These are phyloP conservation scores for Iselma pallidipennis DNA, from an alignment of 2,888 invertebrate species.

Conservation along the genomic window DNA sequence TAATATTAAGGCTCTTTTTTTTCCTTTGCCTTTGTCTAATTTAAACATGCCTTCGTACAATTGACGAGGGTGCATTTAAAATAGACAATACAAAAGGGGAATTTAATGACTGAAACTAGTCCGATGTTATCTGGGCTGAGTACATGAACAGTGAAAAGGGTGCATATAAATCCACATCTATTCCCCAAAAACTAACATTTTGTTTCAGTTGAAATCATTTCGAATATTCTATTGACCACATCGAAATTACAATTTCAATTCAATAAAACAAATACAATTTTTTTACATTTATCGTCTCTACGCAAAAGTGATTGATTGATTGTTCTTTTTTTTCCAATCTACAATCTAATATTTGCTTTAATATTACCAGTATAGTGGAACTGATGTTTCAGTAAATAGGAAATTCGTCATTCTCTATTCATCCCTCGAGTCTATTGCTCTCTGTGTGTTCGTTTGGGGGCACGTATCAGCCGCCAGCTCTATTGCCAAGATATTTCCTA, in stretches of 20 bases:
- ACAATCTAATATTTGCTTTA: background rate
- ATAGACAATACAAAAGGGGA: constrained; percentile 12
- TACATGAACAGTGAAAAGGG: constrained; percentile 1
- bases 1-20: background rate
- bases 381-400: too few relatives aligned
- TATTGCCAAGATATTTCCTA: background rate
- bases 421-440: background rate
- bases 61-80: constrained; percentile 22
- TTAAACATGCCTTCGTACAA: constrained; percentile 1
- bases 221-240: background rate
- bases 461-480: background rate
- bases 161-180: background rate
- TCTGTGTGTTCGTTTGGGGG: background rate
- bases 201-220: background rate
- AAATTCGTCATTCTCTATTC: background rate
- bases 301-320: too few relatives aligned
- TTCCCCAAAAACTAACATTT: background rate
- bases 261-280: too few relatives aligned
- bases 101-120: constrained; percentile 16
- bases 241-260: too few relatives aligned
- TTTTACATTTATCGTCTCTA: too few relatives aligned
- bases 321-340: background rate
- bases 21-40: background rate
- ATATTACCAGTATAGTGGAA: too few relatives aligned
- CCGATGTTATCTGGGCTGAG: constrained; percentile 11